Percentiles rank a stretch among this genome's conserved stretches.
Conservation (phyloP, 2,888 invertebrate genomes). For the Tipula helvola region DNA sequence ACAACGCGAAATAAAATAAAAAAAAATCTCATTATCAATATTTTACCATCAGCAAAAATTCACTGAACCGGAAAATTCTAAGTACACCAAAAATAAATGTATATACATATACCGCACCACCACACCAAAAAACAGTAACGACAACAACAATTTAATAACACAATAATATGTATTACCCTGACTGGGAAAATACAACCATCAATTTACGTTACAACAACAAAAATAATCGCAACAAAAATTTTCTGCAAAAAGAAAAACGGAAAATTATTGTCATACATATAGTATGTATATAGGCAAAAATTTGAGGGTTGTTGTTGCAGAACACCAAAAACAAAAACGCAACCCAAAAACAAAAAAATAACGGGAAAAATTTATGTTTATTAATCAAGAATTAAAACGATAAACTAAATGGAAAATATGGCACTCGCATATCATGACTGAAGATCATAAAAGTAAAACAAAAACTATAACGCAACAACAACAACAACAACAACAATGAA, state of each 20-base stretch:
- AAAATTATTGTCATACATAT: background rate
- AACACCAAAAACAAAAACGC: background rate
- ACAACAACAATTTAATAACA: background rate
- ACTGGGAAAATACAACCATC: conserved; percentile 4
- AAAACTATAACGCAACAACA: background rate
- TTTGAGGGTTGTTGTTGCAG: background rate
- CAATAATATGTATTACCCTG: background rate
- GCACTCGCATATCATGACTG: conserved; percentile 5
- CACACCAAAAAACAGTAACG: background rate
- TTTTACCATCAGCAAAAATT: conserved; percentile 4
- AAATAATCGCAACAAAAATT: background rate
- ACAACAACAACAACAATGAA: background rate
- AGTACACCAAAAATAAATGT: background rate
- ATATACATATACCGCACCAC: background rate
- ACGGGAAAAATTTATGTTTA: background rate
- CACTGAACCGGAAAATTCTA: background rate
- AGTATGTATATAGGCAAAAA: background rate
- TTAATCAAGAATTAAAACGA: conserved; percentile 4
- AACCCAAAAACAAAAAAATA: background rate
- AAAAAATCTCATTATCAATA: conserved; percentile 4
- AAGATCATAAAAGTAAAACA: background rate
- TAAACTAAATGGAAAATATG: conserved; percentile 1
- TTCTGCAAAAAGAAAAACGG: background rate
- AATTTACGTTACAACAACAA: background rate
- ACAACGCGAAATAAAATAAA: background rate